Evolutionary conservation across 2,888 invertebrate species (phyloP).

Genomic region (Ernsta delagoae): DNA sequence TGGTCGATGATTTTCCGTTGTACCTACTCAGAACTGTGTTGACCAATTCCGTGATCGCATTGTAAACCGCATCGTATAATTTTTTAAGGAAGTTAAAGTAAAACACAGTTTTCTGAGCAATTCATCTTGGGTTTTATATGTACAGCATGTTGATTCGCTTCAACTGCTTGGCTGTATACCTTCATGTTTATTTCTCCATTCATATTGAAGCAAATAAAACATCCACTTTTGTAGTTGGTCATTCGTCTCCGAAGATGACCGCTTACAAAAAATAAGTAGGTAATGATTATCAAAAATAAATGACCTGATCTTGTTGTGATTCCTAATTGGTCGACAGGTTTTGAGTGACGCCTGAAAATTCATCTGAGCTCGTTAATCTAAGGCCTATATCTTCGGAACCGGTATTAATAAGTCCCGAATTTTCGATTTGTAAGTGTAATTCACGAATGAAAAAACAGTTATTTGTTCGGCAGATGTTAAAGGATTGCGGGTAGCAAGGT

Average conservation of each 20-base stretch:
- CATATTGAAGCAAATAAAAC: constrained; percentile 30
- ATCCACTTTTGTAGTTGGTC: constrained; percentile 24
- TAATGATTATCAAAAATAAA: constrained; percentile 27
- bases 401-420: constrained; percentile 27
- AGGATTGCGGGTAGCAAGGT: constrained; percentile 75
- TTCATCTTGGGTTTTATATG: constrained; percentile 14
- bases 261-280: constrained; percentile 22
- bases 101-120: constrained; percentile 9
- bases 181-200: constrained; percentile 36
- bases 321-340: constrained; percentile 25
- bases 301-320: constrained; percentile 9
- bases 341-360: constrained; percentile 2
- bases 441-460: constrained; percentile 30
- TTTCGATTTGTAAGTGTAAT: constrained; percentile 29
- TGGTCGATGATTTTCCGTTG: constrained; percentile 15
- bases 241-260: background rate
- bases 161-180: constrained; percentile 15
- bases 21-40: background rate
- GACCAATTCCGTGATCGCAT: constrained; percentile 1
- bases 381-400: constrained; percentile 36
- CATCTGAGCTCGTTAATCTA: constrained; percentile 30
- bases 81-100: constrained; percentile 1
- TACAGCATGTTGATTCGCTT: constrained; percentile 22
- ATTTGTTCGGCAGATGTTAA: constrained; percentile 67
- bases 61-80: background rate